These are phyloP conservation scores for Chaenodraco wilsoni DNA, from an alignment of 2,797 vertebrate species.

Conservation along the genomic window DNA sequence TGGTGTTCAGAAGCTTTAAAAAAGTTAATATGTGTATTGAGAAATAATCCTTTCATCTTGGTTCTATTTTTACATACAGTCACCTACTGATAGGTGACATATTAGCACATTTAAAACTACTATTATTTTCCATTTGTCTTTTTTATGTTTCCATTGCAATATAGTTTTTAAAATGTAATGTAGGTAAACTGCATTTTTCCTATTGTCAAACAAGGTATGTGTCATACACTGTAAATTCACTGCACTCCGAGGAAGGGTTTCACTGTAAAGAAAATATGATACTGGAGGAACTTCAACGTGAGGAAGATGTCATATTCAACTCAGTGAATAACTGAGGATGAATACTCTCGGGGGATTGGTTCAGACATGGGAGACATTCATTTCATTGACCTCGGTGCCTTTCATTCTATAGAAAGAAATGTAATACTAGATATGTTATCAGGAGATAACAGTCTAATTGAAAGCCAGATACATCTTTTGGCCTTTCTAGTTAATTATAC, in stretches of 20 bases:
- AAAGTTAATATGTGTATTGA: too few species aligned
- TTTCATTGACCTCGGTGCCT: constrained; percentile 51
- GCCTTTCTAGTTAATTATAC: constrained; percentile 70
- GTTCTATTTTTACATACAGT: too few species aligned
- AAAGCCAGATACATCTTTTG: constrained; percentile 65
- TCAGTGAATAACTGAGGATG: constrained; percentile 23
- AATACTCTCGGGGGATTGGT: constrained; percentile 31
- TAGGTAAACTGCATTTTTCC: not conserved
- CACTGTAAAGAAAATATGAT: not conserved
- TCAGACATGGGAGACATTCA: constrained; percentile 61
- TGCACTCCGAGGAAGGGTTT: not conserved
- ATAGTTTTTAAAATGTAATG: not conserved
- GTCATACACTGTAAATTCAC: not conserved
- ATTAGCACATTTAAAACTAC: not conserved
- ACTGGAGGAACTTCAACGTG: constrained; percentile 6
- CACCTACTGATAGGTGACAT: not conserved
- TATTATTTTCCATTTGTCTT: not conserved
- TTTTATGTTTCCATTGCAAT: not conserved
- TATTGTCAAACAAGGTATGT: not conserved
- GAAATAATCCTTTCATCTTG: too few species aligned
- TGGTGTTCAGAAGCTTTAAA: too few species aligned
- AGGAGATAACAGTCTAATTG: constrained; percentile 65
- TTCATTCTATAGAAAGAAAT: constrained; percentile 47
- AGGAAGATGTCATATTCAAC: constrained; percentile 40
- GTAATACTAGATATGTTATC: constrained; percentile 34